Evolutionary conservation across 2,797 vertebrate genomes (phyloP).

Genomic region (Limnodromus scolopaceus): DNA sequence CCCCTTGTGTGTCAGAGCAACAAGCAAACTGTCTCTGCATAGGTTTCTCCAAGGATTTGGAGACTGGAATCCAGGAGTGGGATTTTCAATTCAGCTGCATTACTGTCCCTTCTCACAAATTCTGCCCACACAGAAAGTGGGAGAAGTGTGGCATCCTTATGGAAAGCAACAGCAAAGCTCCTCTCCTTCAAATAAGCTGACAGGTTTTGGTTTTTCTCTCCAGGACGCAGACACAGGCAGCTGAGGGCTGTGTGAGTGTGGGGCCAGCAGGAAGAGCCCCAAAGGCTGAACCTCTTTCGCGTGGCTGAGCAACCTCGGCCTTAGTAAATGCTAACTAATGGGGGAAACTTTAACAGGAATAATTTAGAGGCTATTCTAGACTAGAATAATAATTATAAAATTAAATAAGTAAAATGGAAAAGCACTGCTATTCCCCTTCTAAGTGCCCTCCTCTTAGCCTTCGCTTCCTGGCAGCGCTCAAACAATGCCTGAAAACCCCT

Average conservation of each 20-base stretch:
- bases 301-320: neutral
- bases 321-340: neutral
- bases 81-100: neutral
- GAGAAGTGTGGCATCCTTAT: neutral
- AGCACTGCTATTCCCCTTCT: neutral
- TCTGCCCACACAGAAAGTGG: neutral
- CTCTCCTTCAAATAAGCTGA: neutral
- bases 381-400: neutral
- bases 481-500: neutral
- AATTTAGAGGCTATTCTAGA: neutral
- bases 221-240: neutral
- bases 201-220: neutral
- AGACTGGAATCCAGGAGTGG: neutral
- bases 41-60: neutral
- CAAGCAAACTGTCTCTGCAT: neutral
- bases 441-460: neutral
- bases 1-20: neutral
- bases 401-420: neutral
- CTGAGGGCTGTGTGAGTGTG: neutral
- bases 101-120: neutral
- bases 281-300: neutral
- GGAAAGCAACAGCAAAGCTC: neutral
- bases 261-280: neutral
- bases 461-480: neutral
- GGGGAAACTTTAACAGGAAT: neutral